Base-by-base conservation (phyloP, 1,140 invertebrate species). In the Tenebrio molitor region DNA sequence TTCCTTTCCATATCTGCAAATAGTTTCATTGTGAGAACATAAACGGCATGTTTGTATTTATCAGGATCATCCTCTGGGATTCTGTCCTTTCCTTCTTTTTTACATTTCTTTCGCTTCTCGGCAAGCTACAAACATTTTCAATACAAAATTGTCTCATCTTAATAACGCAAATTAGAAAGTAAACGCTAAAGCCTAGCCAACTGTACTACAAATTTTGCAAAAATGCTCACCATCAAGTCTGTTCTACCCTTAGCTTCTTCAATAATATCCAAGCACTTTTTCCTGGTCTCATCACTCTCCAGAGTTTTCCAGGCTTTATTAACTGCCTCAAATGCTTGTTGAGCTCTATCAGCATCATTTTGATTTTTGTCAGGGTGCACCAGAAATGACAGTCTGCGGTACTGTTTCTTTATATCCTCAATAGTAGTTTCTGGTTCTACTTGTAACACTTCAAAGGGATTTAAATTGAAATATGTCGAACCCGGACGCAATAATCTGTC, bases 341-440 rank as follows among this genome's bases (percentile, higher is more conserved):
- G 95, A 7, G 98, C 96, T 85, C 96, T 88, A 58, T 99, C 97
- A 33, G 90, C 85, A 83, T 99, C 96, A 87, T 99, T 95, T 84
- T 93, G 93, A 87, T 99, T 99, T 87, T 98, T 98, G 81, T 99
- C 97, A 42, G 98, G 98, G 92, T 99, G 98, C 0, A 99, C 96
- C 74, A 99, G 87, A 84, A 99, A 96, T 10, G 97, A 99, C 79
- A 99, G 90, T 78, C 95, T 89, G 84, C 95, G 90, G 83, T 99
- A 99, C 85, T 97, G 97, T 82, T 97, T 99, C 83, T 98, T 98
- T 17, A 98, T 92, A 82, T 97, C 95, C 78, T 97, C 95, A 36
- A 99, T 82, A 23, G 92, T 84, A 17, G 91, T 89, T 67, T 96
- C 93, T 23, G 95, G 95, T 79, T 99, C 97, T 74, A 99, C 90